Evolutionary conservation across 2,113 vertebrate species (phyloP).

Genomic region (Pteropus alecto): DNA sequence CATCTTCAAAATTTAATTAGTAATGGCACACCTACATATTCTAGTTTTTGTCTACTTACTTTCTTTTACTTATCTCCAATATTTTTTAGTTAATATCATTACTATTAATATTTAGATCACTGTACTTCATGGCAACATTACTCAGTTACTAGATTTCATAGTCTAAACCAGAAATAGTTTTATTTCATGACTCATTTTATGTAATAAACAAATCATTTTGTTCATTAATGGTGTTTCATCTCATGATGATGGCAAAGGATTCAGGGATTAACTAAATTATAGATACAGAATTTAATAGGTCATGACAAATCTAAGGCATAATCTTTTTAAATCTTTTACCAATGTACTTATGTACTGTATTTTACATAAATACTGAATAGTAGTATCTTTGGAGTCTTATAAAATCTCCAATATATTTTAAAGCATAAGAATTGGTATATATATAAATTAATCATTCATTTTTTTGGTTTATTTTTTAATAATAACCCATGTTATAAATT

Average conservation of each 20-base stretch:
- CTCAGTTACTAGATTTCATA: neutral
- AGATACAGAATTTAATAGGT: constrained; percentile 22
- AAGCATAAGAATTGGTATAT: neutral
- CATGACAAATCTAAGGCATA: constrained; percentile 7
- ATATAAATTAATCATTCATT: neutral
- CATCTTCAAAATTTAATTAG: neutral
- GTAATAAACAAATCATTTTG: constrained; percentile 41
- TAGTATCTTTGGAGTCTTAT: neutral
- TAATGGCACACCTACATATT: neutral
- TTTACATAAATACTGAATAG: neutral
- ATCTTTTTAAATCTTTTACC: constrained; percentile 37
- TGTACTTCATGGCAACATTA: neutral
- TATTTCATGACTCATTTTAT: constrained; percentile 58
- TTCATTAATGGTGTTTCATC: constrained; percentile 55
- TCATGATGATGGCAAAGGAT: constrained; percentile 26
- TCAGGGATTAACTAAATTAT: constrained; percentile 60
- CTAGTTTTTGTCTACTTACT: neutral
- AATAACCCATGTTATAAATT: neutral
- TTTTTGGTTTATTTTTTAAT: neutral
- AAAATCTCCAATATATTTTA: constrained; percentile 6
- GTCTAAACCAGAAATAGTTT: constrained; percentile 38
- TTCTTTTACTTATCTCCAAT: neutral
- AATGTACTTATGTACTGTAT: neutral
- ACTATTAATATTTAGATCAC: neutral
- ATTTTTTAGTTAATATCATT: neutral